phyloP scores from a whole-genome alignment of 2,113 vertebrate genomes.

The Rousettus leschenaultii region DNA sequence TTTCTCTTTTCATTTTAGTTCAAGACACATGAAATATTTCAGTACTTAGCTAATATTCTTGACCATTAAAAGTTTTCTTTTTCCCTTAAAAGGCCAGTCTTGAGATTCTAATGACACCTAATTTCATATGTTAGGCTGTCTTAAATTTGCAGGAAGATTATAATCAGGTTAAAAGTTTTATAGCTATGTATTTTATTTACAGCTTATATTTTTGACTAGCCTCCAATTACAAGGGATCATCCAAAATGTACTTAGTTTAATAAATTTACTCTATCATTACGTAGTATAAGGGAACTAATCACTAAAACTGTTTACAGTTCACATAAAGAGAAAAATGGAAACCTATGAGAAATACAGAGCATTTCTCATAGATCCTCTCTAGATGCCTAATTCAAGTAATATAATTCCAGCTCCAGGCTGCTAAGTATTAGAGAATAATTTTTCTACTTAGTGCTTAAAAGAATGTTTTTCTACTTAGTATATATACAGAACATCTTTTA shows the following conservation, averaged over 20 bases:
- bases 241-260: neutral
- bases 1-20: neutral
- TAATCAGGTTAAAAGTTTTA: neutral
- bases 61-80: neutral
- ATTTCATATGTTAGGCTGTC: neutral
- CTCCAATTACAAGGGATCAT: neutral
- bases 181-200: too few species aligned
- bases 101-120: neutral
- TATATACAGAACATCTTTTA: neutral
- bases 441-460: neutral
- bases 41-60: neutral
- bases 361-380: neutral
- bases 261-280: neutral
- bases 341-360: neutral
- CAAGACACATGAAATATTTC: neutral
- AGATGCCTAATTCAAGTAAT: conserved; percentile 3
- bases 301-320: neutral
- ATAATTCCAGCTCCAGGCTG: neutral
- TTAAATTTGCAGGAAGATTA: neutral
- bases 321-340: neutral
- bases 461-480: neutral
- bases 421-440: neutral
- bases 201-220: conserved; percentile 7
- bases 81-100: neutral
- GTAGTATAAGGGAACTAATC: neutral